Base-by-base conservation (phyloP, 2,113 vertebrate genomes). In the Hippocampus mohnikei region DNA sequence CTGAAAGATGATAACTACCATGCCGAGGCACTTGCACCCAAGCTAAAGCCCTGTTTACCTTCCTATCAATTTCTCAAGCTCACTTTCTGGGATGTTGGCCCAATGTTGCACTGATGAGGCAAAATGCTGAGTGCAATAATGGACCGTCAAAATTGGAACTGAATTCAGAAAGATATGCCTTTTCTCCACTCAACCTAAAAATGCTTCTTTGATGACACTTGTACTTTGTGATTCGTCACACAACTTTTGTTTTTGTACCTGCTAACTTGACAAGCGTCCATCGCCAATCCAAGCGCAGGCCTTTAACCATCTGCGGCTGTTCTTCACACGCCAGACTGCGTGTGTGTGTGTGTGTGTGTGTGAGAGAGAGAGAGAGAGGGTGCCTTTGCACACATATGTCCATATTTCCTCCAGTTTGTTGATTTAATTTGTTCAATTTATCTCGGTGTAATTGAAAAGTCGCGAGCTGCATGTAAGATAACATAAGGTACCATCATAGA, bases 281-380 rank as follows among this genome's bases (percentile, higher is more conserved):
- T 73, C 52, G 42, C 71, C 46, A 71, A 69, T 79, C 44, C n/a
- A 60, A 42, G 80, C 71, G 64, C 79, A 80, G 76, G 75, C 82
- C 58, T 59, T 79, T 23, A 7, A 33, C 86, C 84, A 89, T 89
- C 86, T 89, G 88, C 72, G 72, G 16, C 40, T 67, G 75, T 53
- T 73, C 74, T 65, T 74, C 70, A 69, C 69, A 76, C 8, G 69
- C 77, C 80, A 86, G 72, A 69, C 27, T 69, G 58, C 68, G 53
- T 69, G 41, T 56, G 5, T 61, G 63, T 62, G 69, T 59, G 56
- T 61, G 69, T 67, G 69, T 69, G 58, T 70, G 53, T 69, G 41
- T 50, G 5, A 53, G 63, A 55, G 69, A 33, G 33, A 33, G 5
- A 6, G 33, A 37, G 33, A 59, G 81, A 62, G 66, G 55, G 20